Evolutionary conservation across 2,113 vertebrate genomes (phyloP).

Genomic region (Grallaria varia): DNA sequence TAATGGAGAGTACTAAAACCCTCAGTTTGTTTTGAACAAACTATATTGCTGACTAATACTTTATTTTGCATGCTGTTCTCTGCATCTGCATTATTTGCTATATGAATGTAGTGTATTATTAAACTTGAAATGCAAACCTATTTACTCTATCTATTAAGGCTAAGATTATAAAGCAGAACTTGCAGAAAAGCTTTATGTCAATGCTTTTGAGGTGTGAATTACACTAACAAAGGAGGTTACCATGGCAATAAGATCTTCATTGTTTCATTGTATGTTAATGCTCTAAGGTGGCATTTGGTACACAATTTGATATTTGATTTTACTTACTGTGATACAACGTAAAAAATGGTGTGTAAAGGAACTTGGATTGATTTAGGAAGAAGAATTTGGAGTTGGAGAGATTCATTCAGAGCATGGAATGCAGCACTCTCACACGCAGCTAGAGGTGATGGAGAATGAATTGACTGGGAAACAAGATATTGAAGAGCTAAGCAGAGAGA

Average conservation of each 20-base stretch:
- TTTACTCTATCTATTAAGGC: background rate
- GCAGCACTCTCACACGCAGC: conserved; percentile 55
- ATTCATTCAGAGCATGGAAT: conserved; percentile 73
- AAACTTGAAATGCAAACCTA: background rate
- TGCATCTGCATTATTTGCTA: background rate
- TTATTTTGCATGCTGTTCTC: conserved; percentile 53
- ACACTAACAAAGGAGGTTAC: conserved; percentile 57
- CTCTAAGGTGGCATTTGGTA: conserved; percentile 1
- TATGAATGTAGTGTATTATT: background rate
- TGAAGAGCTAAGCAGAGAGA: conserved; percentile 87
- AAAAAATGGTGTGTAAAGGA: conserved; percentile 57
- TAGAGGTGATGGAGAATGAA: conserved; percentile 84
- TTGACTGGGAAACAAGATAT: conserved; percentile 83
- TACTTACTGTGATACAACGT: conserved; percentile 27
- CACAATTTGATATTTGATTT: conserved; percentile 44
- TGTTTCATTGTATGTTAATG: conserved; percentile 54
- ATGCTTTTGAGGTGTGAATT: conserved; percentile 63
- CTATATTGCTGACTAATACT: conserved; percentile 39
- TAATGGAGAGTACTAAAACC: conserved; percentile 64
- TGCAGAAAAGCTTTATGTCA: background rate
- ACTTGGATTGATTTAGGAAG: conserved; percentile 81
- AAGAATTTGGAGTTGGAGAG: conserved; percentile 80
- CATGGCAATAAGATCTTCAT: conserved; percentile 38
- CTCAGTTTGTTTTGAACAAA: background rate
- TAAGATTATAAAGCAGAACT: conserved; percentile 19